These are phyloP conservation scores for Drosophila setosimentum DNA, from an alignment of 2,888 invertebrate species.

Conservation along the genomic window DNA sequence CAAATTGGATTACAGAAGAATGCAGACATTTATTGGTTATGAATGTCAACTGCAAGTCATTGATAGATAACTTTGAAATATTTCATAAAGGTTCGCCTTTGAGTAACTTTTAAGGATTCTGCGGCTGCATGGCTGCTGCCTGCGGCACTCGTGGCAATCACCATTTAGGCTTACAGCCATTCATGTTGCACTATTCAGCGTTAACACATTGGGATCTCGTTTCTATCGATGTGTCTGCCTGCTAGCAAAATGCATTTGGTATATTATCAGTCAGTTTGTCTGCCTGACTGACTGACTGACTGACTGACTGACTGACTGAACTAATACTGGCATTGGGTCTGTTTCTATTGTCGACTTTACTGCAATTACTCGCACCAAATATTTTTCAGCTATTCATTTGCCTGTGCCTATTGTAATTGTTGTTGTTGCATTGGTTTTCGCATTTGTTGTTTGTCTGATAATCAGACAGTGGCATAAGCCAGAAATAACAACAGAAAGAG, in stretches of 20 bases:
- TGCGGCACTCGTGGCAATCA: constrained; percentile 46
- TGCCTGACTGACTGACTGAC: background rate
- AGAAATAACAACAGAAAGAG: constrained; percentile 31
- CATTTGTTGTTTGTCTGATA: constrained; percentile 37
- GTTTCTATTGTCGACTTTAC: constrained; percentile 65
- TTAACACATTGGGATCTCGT: constrained; percentile 34
- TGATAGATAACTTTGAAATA: constrained; percentile 40
- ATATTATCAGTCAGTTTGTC: constrained; percentile 41
- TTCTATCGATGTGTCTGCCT: constrained; percentile 5
- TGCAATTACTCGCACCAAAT: constrained; percentile 72
- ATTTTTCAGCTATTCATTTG: constrained; percentile 64
- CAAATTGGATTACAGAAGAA: background rate
- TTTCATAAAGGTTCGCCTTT: constrained; percentile 26
- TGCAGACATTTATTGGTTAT: background rate
- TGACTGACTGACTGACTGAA: constrained; percentile 13
- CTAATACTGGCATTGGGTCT: constrained; percentile 14
- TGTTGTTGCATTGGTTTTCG: constrained; percentile 26
- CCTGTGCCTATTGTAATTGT: constrained; percentile 30
- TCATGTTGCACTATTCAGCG: constrained; percentile 17
- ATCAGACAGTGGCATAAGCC: constrained; percentile 39
- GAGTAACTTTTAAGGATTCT: constrained; percentile 43
- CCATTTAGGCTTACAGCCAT: constrained; percentile 9
- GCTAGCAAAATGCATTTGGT: constrained; percentile 46
- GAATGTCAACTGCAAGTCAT: constrained; percentile 33
- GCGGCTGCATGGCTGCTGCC: constrained; percentile 37